Conservation (phyloP, 2,888 invertebrate genomes). For the Metopia argyrocephala region DNA sequence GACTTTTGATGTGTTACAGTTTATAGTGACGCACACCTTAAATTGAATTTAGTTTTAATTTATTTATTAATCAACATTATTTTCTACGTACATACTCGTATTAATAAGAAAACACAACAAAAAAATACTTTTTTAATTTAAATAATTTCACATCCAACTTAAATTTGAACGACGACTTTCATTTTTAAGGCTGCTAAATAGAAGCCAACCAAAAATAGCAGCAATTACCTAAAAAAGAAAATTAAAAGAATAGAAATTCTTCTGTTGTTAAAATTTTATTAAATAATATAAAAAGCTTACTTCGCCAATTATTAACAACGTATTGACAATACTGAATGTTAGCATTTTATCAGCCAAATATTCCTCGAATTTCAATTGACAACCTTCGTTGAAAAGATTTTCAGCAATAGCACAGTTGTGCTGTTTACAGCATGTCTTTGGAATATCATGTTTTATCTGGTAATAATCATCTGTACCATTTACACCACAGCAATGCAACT, state of each 20-base stretch:
- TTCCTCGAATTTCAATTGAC: constrained; percentile 71
- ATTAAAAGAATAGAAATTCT: not conserved
- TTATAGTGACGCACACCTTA: too few relatives aligned
- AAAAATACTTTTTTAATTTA: not conserved
- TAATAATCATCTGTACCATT: constrained; percentile 71
- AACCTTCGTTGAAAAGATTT: constrained; percentile 69
- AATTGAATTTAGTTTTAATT: too few relatives aligned
- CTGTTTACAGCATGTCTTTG: constrained; percentile 70
- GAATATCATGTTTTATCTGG: constrained; percentile 70
- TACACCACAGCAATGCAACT: constrained; percentile 73
- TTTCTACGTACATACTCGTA: too few relatives aligned
- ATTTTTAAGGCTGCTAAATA: constrained; percentile 71
- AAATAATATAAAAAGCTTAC: constrained; percentile 62
- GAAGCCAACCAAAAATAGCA: constrained; percentile 70
- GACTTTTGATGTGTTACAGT: too few relatives aligned
- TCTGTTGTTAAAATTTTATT: not conserved
- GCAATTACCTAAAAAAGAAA: constrained; percentile 67
- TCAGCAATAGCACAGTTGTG: constrained; percentile 67
- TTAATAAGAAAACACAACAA: too few relatives aligned
- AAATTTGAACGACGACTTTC: constrained; percentile 71
- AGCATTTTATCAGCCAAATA: constrained; percentile 72
- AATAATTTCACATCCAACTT: constrained; percentile 71
- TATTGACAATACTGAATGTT: constrained; percentile 71
- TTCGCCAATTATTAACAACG: constrained; percentile 72
- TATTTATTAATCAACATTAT: too few relatives aligned